These are phyloP conservation scores for Acronicta leporina DNA, from an alignment of 2,888 invertebrate genomes.

Conservation along the genomic window DNA sequence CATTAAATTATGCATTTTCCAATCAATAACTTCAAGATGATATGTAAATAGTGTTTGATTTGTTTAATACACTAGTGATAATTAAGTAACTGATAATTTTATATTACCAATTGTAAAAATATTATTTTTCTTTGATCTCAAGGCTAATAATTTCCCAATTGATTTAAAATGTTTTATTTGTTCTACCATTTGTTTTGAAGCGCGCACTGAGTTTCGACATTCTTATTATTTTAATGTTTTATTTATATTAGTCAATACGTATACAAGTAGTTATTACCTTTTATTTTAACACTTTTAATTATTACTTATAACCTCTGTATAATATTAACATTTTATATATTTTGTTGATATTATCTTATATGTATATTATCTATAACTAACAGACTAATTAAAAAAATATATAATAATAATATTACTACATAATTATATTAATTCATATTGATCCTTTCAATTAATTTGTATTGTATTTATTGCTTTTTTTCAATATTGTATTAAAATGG, in stretches of 20 bases:
- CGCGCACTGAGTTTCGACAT: conserved; percentile 76
- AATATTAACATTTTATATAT: not conserved
- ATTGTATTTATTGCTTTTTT: conserved; percentile 40
- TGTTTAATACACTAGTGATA: not conserved
- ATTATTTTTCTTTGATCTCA: conserved; percentile 1
- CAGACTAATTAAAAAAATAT: too few relatives aligned
- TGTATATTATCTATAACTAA: too few relatives aligned
- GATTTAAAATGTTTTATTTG: conserved; percentile 35
- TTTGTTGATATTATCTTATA: conserved; percentile 21
- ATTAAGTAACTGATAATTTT: too few relatives aligned
- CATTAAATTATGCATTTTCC: too few relatives aligned
- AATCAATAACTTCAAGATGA: too few relatives aligned
- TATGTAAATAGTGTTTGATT: not conserved
- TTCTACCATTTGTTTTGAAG: conserved; percentile 55
- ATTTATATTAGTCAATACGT: not conserved
- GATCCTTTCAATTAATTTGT: not conserved
- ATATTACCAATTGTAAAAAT: too few relatives aligned
- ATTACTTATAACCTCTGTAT: too few relatives aligned
- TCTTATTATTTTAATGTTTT: conserved; percentile 11
- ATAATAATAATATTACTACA: too few relatives aligned
- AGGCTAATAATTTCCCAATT: conserved; percentile 22
- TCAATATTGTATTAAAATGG: conserved; percentile 71
- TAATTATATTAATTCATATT: too few relatives aligned
- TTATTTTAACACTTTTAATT: too few relatives aligned
- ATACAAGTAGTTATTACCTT: too few relatives aligned